Conservation (phyloP, 92 coral and sea anemone genomes). For the Phenganax stokvisi region DNA sequence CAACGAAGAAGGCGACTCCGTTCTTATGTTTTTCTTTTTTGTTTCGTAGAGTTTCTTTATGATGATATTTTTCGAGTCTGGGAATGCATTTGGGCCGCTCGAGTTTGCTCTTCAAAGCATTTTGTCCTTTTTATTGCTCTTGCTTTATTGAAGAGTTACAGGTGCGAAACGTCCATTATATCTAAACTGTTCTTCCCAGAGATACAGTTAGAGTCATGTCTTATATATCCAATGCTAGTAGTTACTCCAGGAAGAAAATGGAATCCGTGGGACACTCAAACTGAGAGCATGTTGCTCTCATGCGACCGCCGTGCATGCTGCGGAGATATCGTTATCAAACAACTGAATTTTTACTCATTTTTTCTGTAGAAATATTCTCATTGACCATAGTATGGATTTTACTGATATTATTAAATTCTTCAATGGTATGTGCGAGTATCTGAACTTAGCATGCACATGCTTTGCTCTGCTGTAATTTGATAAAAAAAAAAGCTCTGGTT, state of each 20-base stretch:
- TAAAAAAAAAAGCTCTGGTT: no score
- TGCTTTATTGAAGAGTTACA: slow-evolving; percentile 86
- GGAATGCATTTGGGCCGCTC: slow-evolving; percentile 97
- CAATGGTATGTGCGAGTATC: slow-evolving; percentile 59
- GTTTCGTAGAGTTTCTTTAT: slow-evolving; percentile 65
- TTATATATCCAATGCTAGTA: no score
- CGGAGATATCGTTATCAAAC: not conserved
- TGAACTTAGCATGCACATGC: no score
- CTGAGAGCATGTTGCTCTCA: not conserved
- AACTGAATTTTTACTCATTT: not conserved
- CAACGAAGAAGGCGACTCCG: no score
- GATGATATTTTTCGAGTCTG: slow-evolving; percentile 93
- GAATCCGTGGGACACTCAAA: no score
- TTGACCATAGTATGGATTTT: slow-evolving; percentile 97
- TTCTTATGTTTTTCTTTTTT: not conserved
- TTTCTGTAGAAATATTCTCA: slow-evolving; percentile 71
- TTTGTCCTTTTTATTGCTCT: slow-evolving; percentile 95
- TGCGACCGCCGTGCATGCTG: no score
- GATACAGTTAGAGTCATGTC: no score
- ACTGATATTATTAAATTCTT: slow-evolving; percentile 97
- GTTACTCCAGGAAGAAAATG: no score
- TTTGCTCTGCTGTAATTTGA: no score
- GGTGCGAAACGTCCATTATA: slow-evolving; percentile 41
- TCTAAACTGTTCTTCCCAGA: not conserved
- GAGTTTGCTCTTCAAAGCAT: slow-evolving; percentile 81